A percentile compares a stretch with the other conserved stretches of the same genome.
Conservation (phyloP, 2,113 vertebrate genomes). For the Triplophysa siluroides region DNA sequence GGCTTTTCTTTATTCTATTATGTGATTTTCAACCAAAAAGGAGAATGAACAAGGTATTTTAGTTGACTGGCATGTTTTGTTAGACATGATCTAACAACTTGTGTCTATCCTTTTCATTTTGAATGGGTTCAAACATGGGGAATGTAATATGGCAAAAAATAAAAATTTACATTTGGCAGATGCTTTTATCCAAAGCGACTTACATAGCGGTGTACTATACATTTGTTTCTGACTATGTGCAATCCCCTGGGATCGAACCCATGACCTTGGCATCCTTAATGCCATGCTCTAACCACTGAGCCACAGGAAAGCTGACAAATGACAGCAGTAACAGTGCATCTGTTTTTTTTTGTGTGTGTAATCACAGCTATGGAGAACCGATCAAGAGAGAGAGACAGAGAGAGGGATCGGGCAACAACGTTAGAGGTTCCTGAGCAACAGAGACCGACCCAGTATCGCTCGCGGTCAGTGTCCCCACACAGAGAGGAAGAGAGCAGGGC, state of each 20-base stretch:
- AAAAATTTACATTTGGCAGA: background rate
- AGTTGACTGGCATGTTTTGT: conserved; percentile 27
- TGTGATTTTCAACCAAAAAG: conserved; percentile 14
- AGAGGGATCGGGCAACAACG: conserved; percentile 75
- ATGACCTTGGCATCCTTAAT: too few species aligned
- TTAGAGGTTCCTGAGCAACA: conserved; percentile 93
- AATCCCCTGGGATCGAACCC: too few species aligned
- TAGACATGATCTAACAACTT: background rate
- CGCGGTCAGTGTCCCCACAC: conserved; percentile 93
- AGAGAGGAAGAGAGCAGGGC: conserved; percentile 89
- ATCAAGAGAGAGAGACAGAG: conserved; percentile 65
- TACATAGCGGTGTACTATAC: too few species aligned
- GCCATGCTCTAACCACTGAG: too few species aligned
- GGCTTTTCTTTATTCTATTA: background rate
- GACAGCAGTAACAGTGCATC: too few species aligned
- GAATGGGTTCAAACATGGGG: background rate
- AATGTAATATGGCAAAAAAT: background rate
- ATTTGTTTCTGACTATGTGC: too few species aligned
- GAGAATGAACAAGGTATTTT: conserved; percentile 26
- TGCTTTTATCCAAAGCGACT: too few species aligned
- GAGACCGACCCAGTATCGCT: conserved; percentile 88
- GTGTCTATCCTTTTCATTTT: conserved; percentile 11
- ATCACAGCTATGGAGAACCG: conserved; percentile 45
- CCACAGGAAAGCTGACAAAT: background rate
- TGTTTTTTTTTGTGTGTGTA: conserved; percentile 2